Percentiles rank a stretch among this genome's conserved stretches.
Evolutionary conservation across 2,797 vertebrate species (phyloP).

Genomic region (Calcarius lapponicus): DNA sequence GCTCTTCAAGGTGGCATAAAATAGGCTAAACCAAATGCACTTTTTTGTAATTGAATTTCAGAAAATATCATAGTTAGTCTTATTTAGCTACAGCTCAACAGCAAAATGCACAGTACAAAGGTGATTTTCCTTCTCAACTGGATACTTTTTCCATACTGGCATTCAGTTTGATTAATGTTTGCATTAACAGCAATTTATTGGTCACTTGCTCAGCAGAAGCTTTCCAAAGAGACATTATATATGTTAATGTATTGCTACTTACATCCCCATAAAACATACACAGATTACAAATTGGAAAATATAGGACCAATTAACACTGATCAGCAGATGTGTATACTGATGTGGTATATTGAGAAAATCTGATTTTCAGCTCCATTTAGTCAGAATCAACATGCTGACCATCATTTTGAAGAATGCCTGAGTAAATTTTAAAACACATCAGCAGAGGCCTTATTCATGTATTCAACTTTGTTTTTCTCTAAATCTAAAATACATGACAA

Average conservation of each 20-base stretch:
- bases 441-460: neutral
- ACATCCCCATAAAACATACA: slow-evolving; percentile 58
- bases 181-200: slow-evolving; percentile 69
- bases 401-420: slow-evolving; percentile 29
- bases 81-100: slow-evolving; percentile 25
- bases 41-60: slow-evolving; percentile 6
- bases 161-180: slow-evolving; percentile 72
- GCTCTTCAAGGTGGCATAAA: neutral
- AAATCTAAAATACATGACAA: neutral
- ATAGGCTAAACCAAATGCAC: neutral
- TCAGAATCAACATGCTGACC: slow-evolving; percentile 24
- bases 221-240: slow-evolving; percentile 58
- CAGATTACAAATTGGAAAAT: slow-evolving; percentile 68
- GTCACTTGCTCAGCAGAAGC: slow-evolving; percentile 69
- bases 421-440: slow-evolving; percentile 13
- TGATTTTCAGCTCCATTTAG: slow-evolving; percentile 61
- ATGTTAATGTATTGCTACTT: slow-evolving; percentile 54
- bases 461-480: slow-evolving; percentile 19
- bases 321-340: slow-evolving; percentile 50
- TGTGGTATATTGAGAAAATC: slow-evolving; percentile 29
- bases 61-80: slow-evolving; percentile 10
- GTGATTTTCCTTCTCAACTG: slow-evolving; percentile 21
- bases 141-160: neutral
- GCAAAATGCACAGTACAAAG: neutral
- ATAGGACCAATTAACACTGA: slow-evolving; percentile 70